These are phyloP conservation scores for Ormia ochracea DNA, from an alignment of 2,888 invertebrate genomes.

Conservation along the genomic window DNA sequence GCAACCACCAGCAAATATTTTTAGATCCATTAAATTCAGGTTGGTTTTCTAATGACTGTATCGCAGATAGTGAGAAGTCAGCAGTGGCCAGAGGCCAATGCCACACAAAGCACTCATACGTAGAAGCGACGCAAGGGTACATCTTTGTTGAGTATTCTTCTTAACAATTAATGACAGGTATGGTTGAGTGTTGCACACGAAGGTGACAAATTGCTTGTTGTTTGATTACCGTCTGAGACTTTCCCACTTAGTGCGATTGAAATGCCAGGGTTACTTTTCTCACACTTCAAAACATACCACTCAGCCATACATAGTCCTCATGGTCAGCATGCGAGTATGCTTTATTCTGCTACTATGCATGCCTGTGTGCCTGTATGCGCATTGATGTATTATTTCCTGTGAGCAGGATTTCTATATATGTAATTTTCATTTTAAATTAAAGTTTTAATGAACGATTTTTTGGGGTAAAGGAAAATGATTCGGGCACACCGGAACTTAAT, in stretches of 20 bases:
- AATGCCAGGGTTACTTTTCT: constrained; percentile 24
- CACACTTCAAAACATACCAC: background rate
- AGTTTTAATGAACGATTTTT: constrained; percentile 54
- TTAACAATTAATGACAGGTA: background rate
- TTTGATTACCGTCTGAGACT: constrained; percentile 49
- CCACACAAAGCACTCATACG: background rate
- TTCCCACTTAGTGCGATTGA: constrained; percentile 37
- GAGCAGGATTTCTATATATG: constrained; percentile 1
- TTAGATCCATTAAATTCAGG: background rate
- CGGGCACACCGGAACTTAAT: constrained; percentile 46
- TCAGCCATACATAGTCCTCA: background rate
- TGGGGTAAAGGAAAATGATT: background rate
- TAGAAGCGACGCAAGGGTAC: background rate
- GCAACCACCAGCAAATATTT: constrained; percentile 7
- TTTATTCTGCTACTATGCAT: background rate
- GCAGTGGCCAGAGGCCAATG: background rate
- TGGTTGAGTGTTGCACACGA: background rate
- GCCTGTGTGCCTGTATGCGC: background rate
- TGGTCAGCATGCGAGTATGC: too few relatives aligned
- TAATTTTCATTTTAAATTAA: constrained; percentile 54
- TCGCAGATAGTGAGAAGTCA: constrained; percentile 28
- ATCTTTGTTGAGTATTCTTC: background rate
- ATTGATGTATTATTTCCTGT: background rate
- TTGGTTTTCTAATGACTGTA: constrained; percentile 19
- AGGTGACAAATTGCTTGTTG: constrained; percentile 57